Percentiles rank a stretch among this genome's conserved stretches.
Evolutionary conservation across 2,797 vertebrate genomes (phyloP).

Genomic region (Vultur gryphus): DNA sequence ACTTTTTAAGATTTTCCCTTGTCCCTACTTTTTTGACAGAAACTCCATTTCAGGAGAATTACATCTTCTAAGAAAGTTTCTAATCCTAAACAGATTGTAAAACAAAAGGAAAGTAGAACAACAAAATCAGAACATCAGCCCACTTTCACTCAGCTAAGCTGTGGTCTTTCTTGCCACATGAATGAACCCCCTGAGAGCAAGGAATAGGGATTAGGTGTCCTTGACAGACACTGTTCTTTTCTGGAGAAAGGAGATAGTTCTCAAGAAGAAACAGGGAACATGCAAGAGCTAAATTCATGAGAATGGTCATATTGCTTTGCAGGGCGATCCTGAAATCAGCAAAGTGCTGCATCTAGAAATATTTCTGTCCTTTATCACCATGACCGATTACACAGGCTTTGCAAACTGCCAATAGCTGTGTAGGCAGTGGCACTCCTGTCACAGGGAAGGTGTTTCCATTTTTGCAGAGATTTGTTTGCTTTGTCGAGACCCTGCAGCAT

Average conservation of each 20-base stretch:
- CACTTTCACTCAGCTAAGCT: not conserved
- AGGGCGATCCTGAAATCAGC: not conserved
- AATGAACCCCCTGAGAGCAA: not conserved
- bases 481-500: not conserved
- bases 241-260: not conserved
- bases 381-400: not conserved
- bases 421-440: not conserved
- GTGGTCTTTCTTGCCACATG: not conserved
- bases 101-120: not conserved
- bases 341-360: slow-evolving; percentile 2
- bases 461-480: not conserved
- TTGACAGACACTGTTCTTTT: slow-evolving; percentile 14
- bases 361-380: slow-evolving; percentile 18
- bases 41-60: not conserved
- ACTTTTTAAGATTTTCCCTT: not conserved
- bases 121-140: slow-evolving; percentile 8
- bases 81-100: not conserved
- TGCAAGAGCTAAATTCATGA: not conserved
- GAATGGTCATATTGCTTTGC: not conserved
- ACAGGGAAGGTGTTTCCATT: slow-evolving; percentile 13
- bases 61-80: not conserved
- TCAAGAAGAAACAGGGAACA: not conserved
- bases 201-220: not conserved
- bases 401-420: not conserved
- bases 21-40: not conserved